Base-by-base conservation (phyloP, 2,888 invertebrate genomes). In the Eilema sororculum region DNA sequence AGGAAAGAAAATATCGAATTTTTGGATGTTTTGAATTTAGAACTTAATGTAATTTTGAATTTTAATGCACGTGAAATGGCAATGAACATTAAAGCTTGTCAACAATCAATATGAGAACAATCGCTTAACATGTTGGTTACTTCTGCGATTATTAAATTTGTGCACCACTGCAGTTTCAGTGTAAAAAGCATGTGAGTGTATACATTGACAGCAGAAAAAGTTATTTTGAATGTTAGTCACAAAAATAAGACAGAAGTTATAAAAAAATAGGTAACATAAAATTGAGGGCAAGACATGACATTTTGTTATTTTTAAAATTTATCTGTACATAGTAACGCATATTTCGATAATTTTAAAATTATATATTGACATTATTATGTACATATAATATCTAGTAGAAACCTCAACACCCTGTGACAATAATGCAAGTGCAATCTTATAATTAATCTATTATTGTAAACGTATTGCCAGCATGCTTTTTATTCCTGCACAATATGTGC, bases 131-230 rank as follows among this genome's bases (percentile, higher is more conserved):
- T 22, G n/a, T 67, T 67, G 37, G 13, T 46, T 46, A 20, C 24
- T 37, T 69, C 62, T 46, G 64, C 62, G 37, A 9, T 52, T 52
- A 46, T n/a, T n/a, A n/a, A n/a, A n/a, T 24, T 41, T 63, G 76
- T 72, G 56, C 72, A 67, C 20, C 77, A 74, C 71, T 30, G 60
- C 22, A 33, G 60, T 61, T 61, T 61, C 6, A 46, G 46, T 46
- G 52, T 62, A 80, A 82, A 78, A 52, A 83, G 61, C 68, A 10
- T 37, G 75, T 75, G 68, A 46, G 58, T 68, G 64, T 72, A 68
- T 67, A 75, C 72, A 77, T 65, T 69, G 71, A 78, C 65, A 72
- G 63, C 73, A 65, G 56, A 67, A 60, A 65, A 41, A 71, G 63
- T 59, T 52, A 65, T 62, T 71, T 46, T 64, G n/a, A 56, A 52